A percentile compares a stretch with the other conserved stretches of the same genome.
Conservation (phyloP, 2,888 invertebrate genomes). For the Marronus borbonicus region DNA sequence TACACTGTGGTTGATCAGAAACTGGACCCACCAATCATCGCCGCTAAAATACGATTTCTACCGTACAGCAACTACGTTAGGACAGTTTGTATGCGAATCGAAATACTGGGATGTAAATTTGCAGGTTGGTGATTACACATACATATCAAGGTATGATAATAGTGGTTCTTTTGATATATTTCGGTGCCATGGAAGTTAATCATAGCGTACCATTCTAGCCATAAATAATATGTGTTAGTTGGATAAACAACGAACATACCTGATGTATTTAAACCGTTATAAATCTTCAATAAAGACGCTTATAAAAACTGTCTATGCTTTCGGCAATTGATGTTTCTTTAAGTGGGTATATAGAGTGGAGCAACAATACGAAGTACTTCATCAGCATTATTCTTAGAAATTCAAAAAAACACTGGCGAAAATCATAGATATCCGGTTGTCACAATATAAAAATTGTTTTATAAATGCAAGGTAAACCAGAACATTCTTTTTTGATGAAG, state of each 20-base stretch:
- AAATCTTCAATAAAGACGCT: not conserved
- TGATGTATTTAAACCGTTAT: not conserved
- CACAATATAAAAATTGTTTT: not conserved
- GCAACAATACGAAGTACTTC: not conserved
- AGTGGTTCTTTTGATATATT: conserved; percentile 4
- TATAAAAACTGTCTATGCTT: not conserved
- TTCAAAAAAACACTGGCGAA: not conserved
- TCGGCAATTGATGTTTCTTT: not conserved
- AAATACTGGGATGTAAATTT: conserved; percentile 86
- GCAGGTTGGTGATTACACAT: conserved; percentile 74
- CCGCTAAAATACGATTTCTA: conserved; percentile 83
- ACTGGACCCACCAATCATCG: conserved; percentile 84
- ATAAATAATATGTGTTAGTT: conserved; percentile 15
- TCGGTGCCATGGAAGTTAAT: conserved; percentile 8
- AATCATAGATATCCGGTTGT: not conserved
- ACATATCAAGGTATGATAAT: conserved; percentile 14
- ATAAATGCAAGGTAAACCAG: too few relatives aligned
- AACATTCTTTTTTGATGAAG: too few relatives aligned
- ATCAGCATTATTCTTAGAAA: not conserved
- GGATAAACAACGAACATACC: not conserved
- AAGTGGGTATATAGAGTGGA: not conserved
- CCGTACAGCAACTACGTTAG: conserved; percentile 85
- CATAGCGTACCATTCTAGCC: not conserved
- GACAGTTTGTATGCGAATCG: conserved; percentile 87
- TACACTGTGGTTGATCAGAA: conserved; percentile 82